A percentile compares a stretch with the other conserved stretches of the same genome.
phyloP scores from a whole-genome alignment of 1,140 invertebrate species.

The Drosophila takahashii region DNA sequence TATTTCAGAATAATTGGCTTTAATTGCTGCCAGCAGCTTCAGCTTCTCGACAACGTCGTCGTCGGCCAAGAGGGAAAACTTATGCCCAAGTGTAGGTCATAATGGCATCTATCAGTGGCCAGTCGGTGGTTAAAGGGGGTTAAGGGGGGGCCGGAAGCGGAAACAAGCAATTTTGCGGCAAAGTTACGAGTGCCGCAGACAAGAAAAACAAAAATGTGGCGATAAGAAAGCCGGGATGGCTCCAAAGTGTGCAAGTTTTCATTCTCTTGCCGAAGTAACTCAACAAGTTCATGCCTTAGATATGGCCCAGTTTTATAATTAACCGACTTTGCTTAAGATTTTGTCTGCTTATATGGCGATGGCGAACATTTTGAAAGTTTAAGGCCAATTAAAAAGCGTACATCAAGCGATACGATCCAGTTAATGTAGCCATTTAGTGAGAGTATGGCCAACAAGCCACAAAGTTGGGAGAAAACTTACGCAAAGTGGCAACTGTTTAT shows the following conservation, averaged over 20 bases:
- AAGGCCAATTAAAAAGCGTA: not conserved
- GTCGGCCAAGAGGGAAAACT: constrained; percentile 53
- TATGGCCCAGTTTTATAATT: constrained; percentile 36
- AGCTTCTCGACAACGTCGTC: constrained; percentile 37
- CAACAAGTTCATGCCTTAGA: constrained; percentile 38
- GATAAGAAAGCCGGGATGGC: constrained; percentile 36
- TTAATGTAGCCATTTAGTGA: constrained; percentile 13
- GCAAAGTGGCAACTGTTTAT: constrained; percentile 55
- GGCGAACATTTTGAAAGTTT: not conserved
- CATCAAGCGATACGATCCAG: not conserved
- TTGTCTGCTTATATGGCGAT: not conserved
- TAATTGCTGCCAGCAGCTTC: constrained; percentile 73
- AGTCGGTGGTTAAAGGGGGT: constrained; percentile 45
- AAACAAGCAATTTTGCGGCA: constrained; percentile 84
- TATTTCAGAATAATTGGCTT: constrained; percentile 84
- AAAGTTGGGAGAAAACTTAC: constrained; percentile 7
- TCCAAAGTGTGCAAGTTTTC: constrained; percentile 38
- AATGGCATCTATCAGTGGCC: constrained; percentile 82
- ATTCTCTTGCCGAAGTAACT: constrained; percentile 28
- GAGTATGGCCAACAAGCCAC: constrained; percentile 7
- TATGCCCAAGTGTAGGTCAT: constrained; percentile 74
- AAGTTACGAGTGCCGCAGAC: constrained; percentile 78
- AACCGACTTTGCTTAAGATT: constrained; percentile 9
- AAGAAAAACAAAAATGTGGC: constrained; percentile 44
- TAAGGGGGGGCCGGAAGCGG: constrained; percentile 72